Evolutionary conservation across 2,888 invertebrate species (phyloP).

Genomic region (Amblyjoppa fuscipennis): DNA sequence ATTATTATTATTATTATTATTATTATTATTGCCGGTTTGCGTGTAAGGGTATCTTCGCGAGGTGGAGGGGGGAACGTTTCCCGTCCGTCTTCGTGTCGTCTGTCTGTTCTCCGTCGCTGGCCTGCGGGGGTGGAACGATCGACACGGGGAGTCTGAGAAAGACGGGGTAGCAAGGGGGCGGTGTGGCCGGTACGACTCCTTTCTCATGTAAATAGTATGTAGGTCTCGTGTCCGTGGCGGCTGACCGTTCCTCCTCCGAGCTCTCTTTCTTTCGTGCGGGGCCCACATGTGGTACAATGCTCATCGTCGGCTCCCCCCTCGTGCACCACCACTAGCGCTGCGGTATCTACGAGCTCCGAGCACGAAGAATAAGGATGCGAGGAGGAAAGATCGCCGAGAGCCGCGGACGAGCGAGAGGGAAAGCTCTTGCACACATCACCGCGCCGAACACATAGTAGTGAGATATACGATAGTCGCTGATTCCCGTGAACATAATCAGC

Average conservation of each 20-base stretch:
- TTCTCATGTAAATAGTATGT: conserved; percentile 85
- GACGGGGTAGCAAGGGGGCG: conserved; percentile 46
- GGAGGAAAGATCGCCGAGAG: conserved; percentile 19
- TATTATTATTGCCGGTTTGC: conserved; percentile 75
- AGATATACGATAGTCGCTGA: conserved; percentile 36
- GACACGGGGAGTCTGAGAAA: conserved; percentile 56
- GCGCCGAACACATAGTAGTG: conserved; percentile 13
- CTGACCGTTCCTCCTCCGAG: conserved; percentile 76
- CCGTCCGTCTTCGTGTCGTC: conserved; percentile 60
- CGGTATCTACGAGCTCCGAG: conserved; percentile 57
- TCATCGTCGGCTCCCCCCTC: conserved; percentile 73
- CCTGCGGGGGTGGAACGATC: conserved; percentile 60
- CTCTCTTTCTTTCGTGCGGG: conserved; percentile 54
- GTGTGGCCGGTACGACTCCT: conserved; percentile 77
- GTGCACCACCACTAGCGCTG: conserved; percentile 9
- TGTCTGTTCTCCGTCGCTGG: conserved; percentile 34
- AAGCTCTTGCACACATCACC: neutral
- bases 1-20: too few relatives aligned
- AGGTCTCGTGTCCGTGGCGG: conserved; percentile 82
- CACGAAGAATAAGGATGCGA: conserved; percentile 67
- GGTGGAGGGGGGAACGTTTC: conserved; percentile 61
- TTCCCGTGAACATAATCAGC: conserved; percentile 41
- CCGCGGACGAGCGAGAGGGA: neutral
- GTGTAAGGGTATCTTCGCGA: conserved; percentile 76
- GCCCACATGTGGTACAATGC: conserved; percentile 81